phyloP scores from a whole-genome alignment of 2,797 vertebrate genomes.

The Phoebastria nigripes region DNA sequence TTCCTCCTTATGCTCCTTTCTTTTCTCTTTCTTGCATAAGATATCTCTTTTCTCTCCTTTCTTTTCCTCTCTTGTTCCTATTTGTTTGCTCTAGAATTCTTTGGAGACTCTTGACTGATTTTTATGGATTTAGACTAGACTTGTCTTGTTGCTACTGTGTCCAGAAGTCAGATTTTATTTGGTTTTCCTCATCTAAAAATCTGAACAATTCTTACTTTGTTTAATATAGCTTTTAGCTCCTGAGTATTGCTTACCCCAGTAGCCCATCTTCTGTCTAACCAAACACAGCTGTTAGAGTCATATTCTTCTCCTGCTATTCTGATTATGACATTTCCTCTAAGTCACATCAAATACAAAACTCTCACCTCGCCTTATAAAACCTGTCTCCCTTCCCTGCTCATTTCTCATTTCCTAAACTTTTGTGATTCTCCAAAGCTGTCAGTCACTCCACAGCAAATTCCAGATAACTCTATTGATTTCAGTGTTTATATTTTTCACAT shows the following conservation, averaged over 20 bases:
- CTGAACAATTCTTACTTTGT: not conserved
- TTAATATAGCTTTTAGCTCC: not conserved
- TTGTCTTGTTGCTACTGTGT: not conserved
- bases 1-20: not conserved
- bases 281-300: not conserved
- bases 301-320: not conserved
- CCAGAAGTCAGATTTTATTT: not conserved
- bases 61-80: not conserved
- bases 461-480: not conserved
- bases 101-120: not conserved
- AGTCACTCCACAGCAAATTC: not conserved
- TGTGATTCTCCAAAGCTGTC: not conserved
- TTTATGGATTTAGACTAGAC: not conserved
- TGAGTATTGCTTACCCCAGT: fast-evolving
- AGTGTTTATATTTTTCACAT: not conserved
- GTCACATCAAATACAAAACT: not conserved
- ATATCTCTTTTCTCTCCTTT: not conserved
- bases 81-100: not conserved
- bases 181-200: not conserved
- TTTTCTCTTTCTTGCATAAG: not conserved
- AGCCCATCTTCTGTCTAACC: not conserved
- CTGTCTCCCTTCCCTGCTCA: not conserved
- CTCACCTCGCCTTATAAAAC: not conserved
- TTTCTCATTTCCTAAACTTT: not conserved
- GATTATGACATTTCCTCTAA: not conserved